phyloP scores from a whole-genome alignment of 2,888 invertebrate species.

The Athrips mouffetella region DNA sequence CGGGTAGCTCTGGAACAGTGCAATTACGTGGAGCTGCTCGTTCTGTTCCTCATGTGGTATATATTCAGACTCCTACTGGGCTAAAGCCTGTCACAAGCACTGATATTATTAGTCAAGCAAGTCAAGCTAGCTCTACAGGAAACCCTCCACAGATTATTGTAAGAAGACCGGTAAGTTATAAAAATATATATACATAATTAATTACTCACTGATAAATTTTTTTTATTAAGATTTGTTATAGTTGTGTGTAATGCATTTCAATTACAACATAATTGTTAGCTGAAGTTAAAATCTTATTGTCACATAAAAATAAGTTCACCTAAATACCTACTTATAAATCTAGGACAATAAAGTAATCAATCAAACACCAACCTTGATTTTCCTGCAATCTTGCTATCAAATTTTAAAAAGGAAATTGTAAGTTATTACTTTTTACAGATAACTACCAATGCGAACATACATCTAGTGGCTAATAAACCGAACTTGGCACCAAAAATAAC shows the following conservation, averaged over 20 bases:
- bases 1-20: conserved; percentile 38
- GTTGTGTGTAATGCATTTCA: background rate
- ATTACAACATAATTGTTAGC: no score
- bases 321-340: background rate
- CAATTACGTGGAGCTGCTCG: conserved; percentile 54
- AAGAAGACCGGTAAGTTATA: conserved; percentile 67
- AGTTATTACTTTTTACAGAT: conserved; percentile 48
- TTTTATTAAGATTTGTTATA: background rate
- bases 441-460: conserved; percentile 62
- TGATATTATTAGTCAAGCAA: conserved; percentile 68
- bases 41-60: conserved; percentile 77
- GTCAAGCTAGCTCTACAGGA: conserved; percentile 67
- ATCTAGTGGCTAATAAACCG: conserved; percentile 59
- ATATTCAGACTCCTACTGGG: conserved; percentile 77
- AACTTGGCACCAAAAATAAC: conserved; percentile 64
- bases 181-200: background rate
- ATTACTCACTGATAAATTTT: no score
- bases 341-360: background rate
- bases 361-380: background rate
- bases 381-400: background rate
- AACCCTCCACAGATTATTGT: conserved; percentile 75
- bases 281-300: no score
- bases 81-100: conserved; percentile 68
- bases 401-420: no score
- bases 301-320: no score